Percentiles rank a stretch among this genome's conserved stretches.
Conservation (phyloP, 2,888 invertebrate species). For the Andrena praecox region DNA sequence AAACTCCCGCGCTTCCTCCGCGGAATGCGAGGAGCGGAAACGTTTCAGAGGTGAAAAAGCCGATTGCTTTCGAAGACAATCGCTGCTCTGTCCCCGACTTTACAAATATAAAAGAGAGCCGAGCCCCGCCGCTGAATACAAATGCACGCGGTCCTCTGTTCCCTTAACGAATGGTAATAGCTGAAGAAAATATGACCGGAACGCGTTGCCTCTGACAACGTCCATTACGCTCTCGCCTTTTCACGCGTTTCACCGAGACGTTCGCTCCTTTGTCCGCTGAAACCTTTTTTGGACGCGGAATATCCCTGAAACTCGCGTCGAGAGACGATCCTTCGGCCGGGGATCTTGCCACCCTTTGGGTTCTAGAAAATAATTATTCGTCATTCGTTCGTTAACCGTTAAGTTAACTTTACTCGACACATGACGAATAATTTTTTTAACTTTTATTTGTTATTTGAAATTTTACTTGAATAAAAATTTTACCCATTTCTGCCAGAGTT, state of each 20-base stretch:
- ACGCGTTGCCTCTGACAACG: conserved; percentile 35
- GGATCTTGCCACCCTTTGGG: background rate
- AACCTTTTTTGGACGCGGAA: background rate
- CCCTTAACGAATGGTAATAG: conserved; percentile 35
- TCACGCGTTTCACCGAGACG: background rate
- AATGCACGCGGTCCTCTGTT: conserved; percentile 14
- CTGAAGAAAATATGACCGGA: conserved; percentile 29
- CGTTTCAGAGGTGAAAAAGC: background rate
- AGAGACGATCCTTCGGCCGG: background rate
- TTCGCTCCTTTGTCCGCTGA: conserved; percentile 6
- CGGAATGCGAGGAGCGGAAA: background rate
- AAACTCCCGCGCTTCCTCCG: background rate
- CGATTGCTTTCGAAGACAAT: conserved; percentile 17
- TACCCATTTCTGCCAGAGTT: no score
- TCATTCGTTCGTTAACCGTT: background rate
- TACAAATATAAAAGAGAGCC: background rate
- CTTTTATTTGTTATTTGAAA: no score
- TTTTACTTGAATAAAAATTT: no score
- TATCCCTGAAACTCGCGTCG: background rate
- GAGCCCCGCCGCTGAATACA: conserved; percentile 28
- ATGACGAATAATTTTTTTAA: no score
- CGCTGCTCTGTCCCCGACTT: background rate
- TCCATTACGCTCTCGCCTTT: background rate
- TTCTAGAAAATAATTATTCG: background rate
- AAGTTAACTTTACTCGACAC: no score